Percentiles rank a stretch among this genome's conserved stretches.
phyloP scores from a whole-genome alignment of 2,113 vertebrate genomes.

The Pseudopodoces humilis region DNA sequence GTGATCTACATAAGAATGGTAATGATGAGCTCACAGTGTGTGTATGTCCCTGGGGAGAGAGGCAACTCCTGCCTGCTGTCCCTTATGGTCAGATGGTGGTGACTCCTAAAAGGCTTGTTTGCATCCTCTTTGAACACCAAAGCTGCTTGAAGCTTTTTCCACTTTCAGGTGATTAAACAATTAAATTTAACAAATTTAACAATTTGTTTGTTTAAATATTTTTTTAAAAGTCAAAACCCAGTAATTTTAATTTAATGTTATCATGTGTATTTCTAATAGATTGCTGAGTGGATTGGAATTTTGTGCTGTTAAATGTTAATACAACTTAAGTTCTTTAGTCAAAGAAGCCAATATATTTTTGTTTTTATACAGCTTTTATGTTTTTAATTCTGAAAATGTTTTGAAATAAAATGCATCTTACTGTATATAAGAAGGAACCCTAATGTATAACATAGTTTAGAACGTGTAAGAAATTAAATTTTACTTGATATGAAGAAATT shows the following conservation, averaged over 20 bases:
- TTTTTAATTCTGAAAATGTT: neutral
- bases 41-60: neutral
- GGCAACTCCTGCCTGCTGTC: neutral
- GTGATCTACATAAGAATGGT: neutral
- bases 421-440: neutral
- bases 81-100: neutral
- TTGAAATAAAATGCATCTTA: neutral
- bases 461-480: neutral
- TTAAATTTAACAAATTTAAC: neutral
- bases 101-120: neutral
- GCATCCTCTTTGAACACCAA: neutral
- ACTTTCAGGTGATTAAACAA: neutral
- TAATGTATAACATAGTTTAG: neutral
- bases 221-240: neutral
- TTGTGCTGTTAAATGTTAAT: neutral
- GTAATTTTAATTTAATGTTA: neutral
- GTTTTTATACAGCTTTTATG: neutral
- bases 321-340: neutral
- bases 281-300: neutral
- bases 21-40: neutral
- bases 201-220: neutral
- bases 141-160: neutral
- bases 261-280: neutral
- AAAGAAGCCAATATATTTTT: neutral
- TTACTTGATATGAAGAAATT: neutral